Evolutionary conservation across 2,888 invertebrate species (phyloP).

Genomic region (Meloe dianella): DNA sequence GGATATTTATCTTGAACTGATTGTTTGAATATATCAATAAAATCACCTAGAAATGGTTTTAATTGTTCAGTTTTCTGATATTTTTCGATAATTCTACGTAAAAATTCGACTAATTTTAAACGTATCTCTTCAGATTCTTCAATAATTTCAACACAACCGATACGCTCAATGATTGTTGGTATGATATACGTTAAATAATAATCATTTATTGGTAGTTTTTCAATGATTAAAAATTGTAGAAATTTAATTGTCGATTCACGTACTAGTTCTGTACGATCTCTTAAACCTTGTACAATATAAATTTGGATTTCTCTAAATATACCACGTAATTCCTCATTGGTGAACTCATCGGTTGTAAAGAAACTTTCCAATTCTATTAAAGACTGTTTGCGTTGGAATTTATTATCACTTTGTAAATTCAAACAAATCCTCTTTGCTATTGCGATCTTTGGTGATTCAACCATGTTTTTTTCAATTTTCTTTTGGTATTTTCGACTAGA

Average conservation of each 20-base stretch:
- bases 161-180: conserved; percentile 76
- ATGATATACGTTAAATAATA: conserved; percentile 78
- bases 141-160: conserved; percentile 76
- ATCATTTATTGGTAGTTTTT: conserved; percentile 68
- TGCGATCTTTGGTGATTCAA: conserved; percentile 23
- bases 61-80: conserved; percentile 68
- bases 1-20: conserved; percentile 80
- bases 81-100: conserved; percentile 70
- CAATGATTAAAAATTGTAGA: conserved; percentile 63
- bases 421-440: conserved; percentile 48
- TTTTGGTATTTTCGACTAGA: background rate
- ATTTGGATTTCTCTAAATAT: conserved; percentile 60
- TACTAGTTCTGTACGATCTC: conserved; percentile 70
- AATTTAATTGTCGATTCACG: conserved; percentile 66
- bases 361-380: conserved; percentile 64
- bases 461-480: background rate
- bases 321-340: conserved; percentile 55
- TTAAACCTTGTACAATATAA: conserved; percentile 59
- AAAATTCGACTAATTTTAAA: conserved; percentile 69
- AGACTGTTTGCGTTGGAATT: conserved; percentile 64
- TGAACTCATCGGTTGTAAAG: conserved; percentile 58
- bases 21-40: conserved; percentile 73
- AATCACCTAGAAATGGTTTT: conserved; percentile 75
- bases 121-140: conserved; percentile 85
- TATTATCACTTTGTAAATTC: conserved; percentile 66